These are phyloP conservation scores for Ricordea florida DNA, from an alignment of 92 coral and sea anemone genomes.

Conservation along the genomic window DNA sequence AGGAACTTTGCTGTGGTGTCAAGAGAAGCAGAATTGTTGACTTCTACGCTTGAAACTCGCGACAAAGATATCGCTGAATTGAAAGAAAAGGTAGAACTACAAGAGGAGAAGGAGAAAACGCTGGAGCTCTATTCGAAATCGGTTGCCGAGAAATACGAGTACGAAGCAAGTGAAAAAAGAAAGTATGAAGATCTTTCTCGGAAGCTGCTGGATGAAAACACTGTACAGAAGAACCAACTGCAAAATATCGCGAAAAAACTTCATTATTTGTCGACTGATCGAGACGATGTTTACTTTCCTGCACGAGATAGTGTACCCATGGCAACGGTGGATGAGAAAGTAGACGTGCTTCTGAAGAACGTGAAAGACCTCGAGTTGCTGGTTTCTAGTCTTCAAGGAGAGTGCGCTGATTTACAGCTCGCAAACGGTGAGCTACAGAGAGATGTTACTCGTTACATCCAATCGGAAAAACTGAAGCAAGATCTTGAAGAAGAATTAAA, in stretches of 20 bases:
- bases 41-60: slow-evolving; percentile 53
- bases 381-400: slow-evolving; percentile 51
- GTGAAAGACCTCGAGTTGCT: slow-evolving; percentile 57
- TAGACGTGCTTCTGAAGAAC: slow-evolving; percentile 56
- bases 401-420: slow-evolving; percentile 31
- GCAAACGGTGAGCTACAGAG: slow-evolving; percentile 58
- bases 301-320: slow-evolving; percentile 43
- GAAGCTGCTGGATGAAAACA: slow-evolving; percentile 47
- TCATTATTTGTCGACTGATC: not conserved
- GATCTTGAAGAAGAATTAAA: slow-evolving; percentile 56
- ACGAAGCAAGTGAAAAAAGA: slow-evolving; percentile 59
- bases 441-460: slow-evolving; percentile 25
- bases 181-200: slow-evolving; percentile 44
- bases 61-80: slow-evolving; percentile 65
- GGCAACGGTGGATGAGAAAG: slow-evolving; percentile 72
- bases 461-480: slow-evolving; percentile 44
- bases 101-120: slow-evolving; percentile 81
- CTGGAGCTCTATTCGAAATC: slow-evolving; percentile 78
- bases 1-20: slow-evolving; percentile 43
- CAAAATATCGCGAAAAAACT: slow-evolving; percentile 59
- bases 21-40: slow-evolving; percentile 54
- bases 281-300: not conserved
- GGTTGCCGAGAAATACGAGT: slow-evolving; percentile 71
- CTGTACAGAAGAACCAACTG: slow-evolving; percentile 35
- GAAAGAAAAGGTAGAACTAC: slow-evolving; percentile 66